These are phyloP conservation scores for Zoroaster sp. DNA, from an alignment of 53 echinoderm and acorn worm genomes.

Conservation along the genomic window DNA sequence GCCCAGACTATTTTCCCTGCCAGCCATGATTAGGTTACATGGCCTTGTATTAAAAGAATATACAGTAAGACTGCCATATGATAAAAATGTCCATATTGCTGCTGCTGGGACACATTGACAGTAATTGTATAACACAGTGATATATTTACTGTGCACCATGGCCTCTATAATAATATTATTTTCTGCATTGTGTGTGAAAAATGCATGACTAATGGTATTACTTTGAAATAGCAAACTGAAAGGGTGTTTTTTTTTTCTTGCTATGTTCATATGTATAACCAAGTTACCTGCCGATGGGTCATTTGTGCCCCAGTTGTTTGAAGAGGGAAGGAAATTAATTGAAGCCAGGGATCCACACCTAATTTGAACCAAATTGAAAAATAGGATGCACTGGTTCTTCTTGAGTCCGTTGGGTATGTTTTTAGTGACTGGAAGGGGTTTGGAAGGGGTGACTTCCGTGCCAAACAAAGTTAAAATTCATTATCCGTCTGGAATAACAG, in stretches of 20 bases:
- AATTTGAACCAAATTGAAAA: constrained; percentile 49
- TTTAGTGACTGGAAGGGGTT: background rate
- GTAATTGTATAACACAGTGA: no score
- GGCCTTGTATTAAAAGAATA: no score
- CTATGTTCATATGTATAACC: background rate
- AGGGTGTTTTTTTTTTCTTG: background rate
- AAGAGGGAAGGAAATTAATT: constrained; percentile 13
- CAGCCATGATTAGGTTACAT: no score
- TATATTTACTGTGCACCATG: background rate
- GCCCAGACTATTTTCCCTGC: no score
- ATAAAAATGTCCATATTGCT: no score
- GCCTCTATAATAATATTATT: background rate
- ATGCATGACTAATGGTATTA: background rate
- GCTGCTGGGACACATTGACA: no score
- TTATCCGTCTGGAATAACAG: constrained; percentile 20
- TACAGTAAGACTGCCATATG: no score
- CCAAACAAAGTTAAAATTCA: background rate
- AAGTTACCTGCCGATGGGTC: background rate
- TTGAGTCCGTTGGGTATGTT: background rate
- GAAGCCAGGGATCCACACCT: constrained; percentile 37
- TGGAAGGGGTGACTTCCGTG: constrained; percentile 4
- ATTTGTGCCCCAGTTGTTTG: background rate
- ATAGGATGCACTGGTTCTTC: constrained; percentile 26
- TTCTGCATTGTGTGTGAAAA: background rate
- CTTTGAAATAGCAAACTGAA: background rate